phyloP scores from a whole-genome alignment of 1,140 invertebrate genomes.

The Popillia japonica region DNA sequence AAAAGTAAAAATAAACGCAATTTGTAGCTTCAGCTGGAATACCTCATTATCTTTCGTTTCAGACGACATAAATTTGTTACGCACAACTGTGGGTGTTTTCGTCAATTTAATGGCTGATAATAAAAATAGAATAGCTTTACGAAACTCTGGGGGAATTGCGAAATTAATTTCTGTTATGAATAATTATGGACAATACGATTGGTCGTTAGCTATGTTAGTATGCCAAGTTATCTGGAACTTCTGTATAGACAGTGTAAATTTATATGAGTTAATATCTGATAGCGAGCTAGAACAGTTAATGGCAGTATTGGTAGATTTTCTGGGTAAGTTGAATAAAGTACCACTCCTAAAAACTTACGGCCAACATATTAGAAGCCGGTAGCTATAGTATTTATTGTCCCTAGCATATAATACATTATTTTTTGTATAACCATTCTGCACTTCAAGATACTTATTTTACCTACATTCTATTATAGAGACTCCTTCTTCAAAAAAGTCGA shows the following conservation, averaged over 20 bases:
- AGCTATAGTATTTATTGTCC: too few relatives aligned
- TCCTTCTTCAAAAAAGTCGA: too few relatives aligned
- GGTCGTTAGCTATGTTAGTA: constrained; percentile 68
- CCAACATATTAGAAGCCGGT: too few relatives aligned
- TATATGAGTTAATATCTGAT: constrained; percentile 63
- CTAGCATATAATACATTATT: too few relatives aligned
- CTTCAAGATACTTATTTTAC: too few relatives aligned
- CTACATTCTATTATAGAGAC: too few relatives aligned
- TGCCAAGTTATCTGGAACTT: constrained; percentile 79
- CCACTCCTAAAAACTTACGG: too few relatives aligned
- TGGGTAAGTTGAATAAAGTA: constrained; percentile 62
- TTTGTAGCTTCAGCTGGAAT: too few relatives aligned
- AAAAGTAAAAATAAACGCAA: constrained; percentile 46
- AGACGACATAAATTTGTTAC: constrained; percentile 68
- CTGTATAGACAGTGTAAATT: constrained; percentile 66
- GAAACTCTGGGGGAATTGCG: constrained; percentile 57
- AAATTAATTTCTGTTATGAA: constrained; percentile 67
- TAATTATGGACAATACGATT: constrained; percentile 67
- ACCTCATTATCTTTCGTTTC: constrained; percentile 47
- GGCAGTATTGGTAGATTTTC: constrained; percentile 66
- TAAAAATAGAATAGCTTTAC: constrained; percentile 65
- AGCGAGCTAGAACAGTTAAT: constrained; percentile 65
- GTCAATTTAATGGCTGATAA: constrained; percentile 75
- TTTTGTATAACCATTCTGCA: too few relatives aligned
- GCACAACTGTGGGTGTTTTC: constrained; percentile 71